phyloP scores from a whole-genome alignment of 2,797 vertebrate species.

The Rousettus madagascariensis region DNA sequence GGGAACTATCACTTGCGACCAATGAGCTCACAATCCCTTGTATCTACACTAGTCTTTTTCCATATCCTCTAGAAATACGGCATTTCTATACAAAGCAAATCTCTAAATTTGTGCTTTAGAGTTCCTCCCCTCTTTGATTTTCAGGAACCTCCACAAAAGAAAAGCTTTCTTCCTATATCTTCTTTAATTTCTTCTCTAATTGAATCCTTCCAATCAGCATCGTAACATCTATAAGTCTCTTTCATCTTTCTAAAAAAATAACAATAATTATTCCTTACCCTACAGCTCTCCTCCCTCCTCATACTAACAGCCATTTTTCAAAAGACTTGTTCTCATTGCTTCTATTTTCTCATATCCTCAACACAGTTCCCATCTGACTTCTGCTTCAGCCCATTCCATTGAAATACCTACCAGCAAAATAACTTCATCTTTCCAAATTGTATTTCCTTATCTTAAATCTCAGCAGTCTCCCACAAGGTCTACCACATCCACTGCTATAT shows the following conservation, averaged over 20 bases:
- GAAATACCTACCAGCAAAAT: background rate
- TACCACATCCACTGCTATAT: background rate
- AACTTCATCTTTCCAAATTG: background rate
- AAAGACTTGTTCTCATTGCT: background rate
- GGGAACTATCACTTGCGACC: background rate
- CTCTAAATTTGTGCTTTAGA: background rate
- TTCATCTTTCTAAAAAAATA: background rate
- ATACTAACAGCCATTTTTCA: background rate
- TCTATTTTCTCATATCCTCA: background rate
- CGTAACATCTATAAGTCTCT: background rate
- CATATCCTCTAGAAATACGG: background rate
- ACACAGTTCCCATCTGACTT: background rate
- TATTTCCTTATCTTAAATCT: slow-evolving; percentile 19
- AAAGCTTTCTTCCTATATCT: background rate
- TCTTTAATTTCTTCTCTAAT: background rate
- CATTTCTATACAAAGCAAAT: background rate
- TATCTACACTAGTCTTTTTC: background rate
- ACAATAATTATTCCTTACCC: background rate
- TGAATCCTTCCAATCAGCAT: background rate
- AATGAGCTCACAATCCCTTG: background rate
- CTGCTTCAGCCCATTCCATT: background rate
- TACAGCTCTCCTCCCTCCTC: background rate
- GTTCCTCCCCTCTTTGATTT: background rate
- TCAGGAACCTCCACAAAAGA: background rate
- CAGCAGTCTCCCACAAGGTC: background rate